Conservation (phyloP, 2,113 vertebrate species). For the Pomatostomus ruficeps region DNA sequence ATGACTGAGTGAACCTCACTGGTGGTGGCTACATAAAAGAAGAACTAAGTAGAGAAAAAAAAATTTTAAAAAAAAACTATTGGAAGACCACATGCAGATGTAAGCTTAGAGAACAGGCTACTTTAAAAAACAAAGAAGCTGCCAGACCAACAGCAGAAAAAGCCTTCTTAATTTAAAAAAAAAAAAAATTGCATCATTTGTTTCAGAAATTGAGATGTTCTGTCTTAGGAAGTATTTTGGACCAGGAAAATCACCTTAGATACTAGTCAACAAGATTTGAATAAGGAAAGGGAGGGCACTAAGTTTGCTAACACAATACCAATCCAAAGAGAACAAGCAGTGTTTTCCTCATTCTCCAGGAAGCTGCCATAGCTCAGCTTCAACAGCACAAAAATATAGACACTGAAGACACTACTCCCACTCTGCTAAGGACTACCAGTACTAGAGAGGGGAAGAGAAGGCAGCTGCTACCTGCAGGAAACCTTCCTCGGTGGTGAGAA, state of each 20-base stretch:
- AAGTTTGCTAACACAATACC: background rate
- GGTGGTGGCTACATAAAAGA: background rate
- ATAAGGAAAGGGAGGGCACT: background rate
- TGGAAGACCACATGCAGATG: background rate
- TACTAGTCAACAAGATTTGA: background rate
- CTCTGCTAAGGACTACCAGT: background rate
- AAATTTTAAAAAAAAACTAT: too few relatives aligned
- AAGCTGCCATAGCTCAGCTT: background rate
- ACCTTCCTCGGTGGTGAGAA: too few relatives aligned
- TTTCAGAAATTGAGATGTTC: background rate
- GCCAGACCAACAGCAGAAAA: background rate
- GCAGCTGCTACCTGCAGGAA: background rate
- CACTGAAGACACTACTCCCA: background rate
- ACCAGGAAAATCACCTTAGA: background rate
- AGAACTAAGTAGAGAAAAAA: background rate
- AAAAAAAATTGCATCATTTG: fast-evolving
- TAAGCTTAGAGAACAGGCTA: background rate
- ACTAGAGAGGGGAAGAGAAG: background rate
- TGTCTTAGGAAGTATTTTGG: background rate
- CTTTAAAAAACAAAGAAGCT: background rate
- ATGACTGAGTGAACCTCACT: background rate
- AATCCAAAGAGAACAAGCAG: background rate
- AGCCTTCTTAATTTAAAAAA: background rate
- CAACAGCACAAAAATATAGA: background rate
- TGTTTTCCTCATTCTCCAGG: background rate